Conservation (phyloP, 2,113 vertebrate genomes). For the Phycodurus eques region DNA sequence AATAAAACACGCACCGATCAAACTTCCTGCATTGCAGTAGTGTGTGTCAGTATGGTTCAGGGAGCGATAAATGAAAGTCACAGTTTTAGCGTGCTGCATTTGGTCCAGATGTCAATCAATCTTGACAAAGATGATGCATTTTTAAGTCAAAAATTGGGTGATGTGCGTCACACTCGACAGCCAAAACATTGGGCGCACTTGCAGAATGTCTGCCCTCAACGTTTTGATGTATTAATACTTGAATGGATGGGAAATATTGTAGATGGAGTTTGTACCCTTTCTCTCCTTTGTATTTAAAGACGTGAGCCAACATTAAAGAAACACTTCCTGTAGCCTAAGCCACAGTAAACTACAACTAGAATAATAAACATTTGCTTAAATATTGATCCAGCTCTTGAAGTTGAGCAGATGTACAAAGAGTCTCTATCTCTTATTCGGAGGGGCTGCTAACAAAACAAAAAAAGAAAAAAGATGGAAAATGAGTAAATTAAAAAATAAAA, state of each 20-base stretch:
- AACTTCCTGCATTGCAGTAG: conserved; percentile 44
- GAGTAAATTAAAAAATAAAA: neutral
- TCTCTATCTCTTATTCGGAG: neutral
- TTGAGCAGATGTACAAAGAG: neutral
- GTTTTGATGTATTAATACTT: neutral
- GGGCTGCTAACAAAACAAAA: neutral
- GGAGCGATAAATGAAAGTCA: conserved; percentile 10
- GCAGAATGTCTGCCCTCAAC: neutral
- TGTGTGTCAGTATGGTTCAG: conserved; percentile 13
- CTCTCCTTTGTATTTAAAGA: neutral
- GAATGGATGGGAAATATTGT: neutral
- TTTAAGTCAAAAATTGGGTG: conserved; percentile 13
- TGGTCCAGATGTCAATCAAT: neutral
- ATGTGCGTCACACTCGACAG: conserved; percentile 13
- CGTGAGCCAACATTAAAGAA: neutral
- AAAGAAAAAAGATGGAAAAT: neutral
- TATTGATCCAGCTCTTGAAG: neutral
- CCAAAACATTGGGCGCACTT: neutral
- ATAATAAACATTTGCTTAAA: neutral
- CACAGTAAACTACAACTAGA: neutral
- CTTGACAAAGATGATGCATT: neutral
- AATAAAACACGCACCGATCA: conserved; percentile 59
- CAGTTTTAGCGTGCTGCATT: neutral
- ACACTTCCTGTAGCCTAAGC: neutral
- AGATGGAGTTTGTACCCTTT: neutral